Evolutionary conservation across 2,888 invertebrate species (phyloP).

Genomic region (Cactoblastis cactorum): DNA sequence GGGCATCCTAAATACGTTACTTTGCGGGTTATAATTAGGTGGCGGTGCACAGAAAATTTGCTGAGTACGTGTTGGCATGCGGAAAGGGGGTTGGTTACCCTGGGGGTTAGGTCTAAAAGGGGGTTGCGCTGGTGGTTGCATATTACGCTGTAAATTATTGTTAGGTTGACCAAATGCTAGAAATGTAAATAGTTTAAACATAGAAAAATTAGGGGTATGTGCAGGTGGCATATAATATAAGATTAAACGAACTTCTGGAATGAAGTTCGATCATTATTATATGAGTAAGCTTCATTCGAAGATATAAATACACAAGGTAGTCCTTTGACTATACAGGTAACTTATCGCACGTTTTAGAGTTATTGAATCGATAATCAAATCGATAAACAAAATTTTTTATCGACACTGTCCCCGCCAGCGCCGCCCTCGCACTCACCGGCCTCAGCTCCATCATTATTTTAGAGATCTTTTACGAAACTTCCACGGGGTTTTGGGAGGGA

Average conservation of each 20-base stretch:
- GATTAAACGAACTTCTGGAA: not conserved
- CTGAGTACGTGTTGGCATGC: conserved; percentile 12
- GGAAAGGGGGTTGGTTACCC: not conserved
- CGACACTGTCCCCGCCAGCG: too few relatives aligned
- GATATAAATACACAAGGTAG: not conserved
- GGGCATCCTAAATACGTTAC: conserved; percentile 8
- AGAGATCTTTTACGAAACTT: not conserved
- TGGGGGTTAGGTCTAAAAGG: not conserved
- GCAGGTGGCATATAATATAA: not conserved
- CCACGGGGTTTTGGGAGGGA: not conserved
- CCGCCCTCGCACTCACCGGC: too few relatives aligned
- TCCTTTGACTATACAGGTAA: too few relatives aligned
- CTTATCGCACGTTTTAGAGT: not conserved
- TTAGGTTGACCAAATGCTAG: not conserved
- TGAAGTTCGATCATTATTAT: not conserved
- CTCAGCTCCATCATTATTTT: not conserved
- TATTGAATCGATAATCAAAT: not conserved
- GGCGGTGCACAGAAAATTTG: too few relatives aligned
- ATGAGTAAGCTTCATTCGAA: not conserved
- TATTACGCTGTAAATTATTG: not conserved
- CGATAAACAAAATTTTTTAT: not conserved
- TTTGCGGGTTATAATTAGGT: conserved; percentile 16
- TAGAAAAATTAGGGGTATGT: not conserved
- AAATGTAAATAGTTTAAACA: not conserved
- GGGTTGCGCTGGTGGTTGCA: not conserved